Evolutionary conservation across 1,140 invertebrate genomes (phyloP), one percentile per base, ranked within the genome.

Genomic region (Theocolax elegans): DNA sequence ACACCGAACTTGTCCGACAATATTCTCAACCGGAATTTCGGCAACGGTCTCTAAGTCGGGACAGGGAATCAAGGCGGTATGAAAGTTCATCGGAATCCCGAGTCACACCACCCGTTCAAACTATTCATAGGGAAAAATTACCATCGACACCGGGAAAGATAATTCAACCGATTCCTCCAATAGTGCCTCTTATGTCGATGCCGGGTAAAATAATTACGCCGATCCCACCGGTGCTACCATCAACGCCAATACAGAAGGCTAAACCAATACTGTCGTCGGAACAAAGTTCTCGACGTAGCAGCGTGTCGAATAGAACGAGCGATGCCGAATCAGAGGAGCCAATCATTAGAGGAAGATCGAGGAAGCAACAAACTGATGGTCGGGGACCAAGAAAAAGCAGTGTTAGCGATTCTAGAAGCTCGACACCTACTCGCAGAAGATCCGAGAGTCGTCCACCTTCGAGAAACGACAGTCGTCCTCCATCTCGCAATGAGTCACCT

Each of bases 1-100:
- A 95, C 72, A 91, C 91, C 19, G 92, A 93, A 78, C 90, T 95
- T 64, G 91, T 94, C 1, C 68, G 73, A 69, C 53, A 72, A 8
- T 78, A 76, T 70, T 64, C 68, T 29, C 74, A 46, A 31, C 54
- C 60, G 0, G 66, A 60, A 35, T 23, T 40, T 40, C 49, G 66
- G 44, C 49, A 51, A 53, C 59, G 66, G 4, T 72, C 70, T 2
- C 29, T 72, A 23, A 72, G 70, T 29, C 54, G 35, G 8, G 64
- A 72, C 9, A 53, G 56, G 15, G 70, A 67, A 10, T 12, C 23
- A 19, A 51, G 10, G 44, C 31, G 27, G 12, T 70, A 46, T 17
- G 51, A 70, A 2, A 64, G 35, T 19, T 25, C 42, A 13, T 58
- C 31, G 13, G 53, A 65, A 64, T 48, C 53, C 3, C 17, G 62